Base-by-base conservation (phyloP, 2,888 invertebrate genomes). In the Pseudococcus longispinus region DNA sequence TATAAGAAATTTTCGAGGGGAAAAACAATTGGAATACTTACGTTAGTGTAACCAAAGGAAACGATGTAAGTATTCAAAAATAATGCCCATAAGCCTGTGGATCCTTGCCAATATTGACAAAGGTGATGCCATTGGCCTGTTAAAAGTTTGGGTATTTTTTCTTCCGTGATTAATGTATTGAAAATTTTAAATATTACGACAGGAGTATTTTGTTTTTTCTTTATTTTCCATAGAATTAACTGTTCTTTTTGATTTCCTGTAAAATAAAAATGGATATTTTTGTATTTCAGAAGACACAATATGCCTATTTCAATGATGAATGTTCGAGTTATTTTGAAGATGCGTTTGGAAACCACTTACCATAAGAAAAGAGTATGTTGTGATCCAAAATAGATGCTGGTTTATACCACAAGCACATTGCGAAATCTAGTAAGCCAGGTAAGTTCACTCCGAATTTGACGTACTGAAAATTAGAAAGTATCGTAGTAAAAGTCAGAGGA, bases 21-120 rank as follows among this genome's bases (percentile, higher is more conserved):
- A 44, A 15, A 46, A 46, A 46, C 44, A 13, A 46, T 15, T 13
- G 3, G 13, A 13, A 46, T 46, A 60, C 60, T 37, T 70, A 60
- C 60, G 42, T 70, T 70, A 15, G 32, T 26, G 20, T 84, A 84
- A n/a, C 87, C 87, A 18, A 87, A 83, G 1, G 87, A 83, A n/a
- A 87, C 44, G 65, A 87, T 84, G 44, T 70, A 83, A 29, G 29
- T 87, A 51, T 87, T 87, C 18, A 87, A 18, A 29, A 87, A 87
- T 23, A 84, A 11, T 1, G 87, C 83, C 87, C 87, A 87, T 29
- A 84, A 51, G 13, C 87, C 87, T 13, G 83, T 87, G 0, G 87
- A 87, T 29, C 87, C 87, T 37, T 87, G 83, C 87, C 87, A 87
- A 29, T 87, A 83, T 74, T 83, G 83, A 32, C 87, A 87, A 37